A percentile compares a stretch with the other conserved stretches of the same genome.
Evolutionary conservation across 1,140 invertebrate species (phyloP).

Genomic region (Cydia fagiglandana): DNA sequence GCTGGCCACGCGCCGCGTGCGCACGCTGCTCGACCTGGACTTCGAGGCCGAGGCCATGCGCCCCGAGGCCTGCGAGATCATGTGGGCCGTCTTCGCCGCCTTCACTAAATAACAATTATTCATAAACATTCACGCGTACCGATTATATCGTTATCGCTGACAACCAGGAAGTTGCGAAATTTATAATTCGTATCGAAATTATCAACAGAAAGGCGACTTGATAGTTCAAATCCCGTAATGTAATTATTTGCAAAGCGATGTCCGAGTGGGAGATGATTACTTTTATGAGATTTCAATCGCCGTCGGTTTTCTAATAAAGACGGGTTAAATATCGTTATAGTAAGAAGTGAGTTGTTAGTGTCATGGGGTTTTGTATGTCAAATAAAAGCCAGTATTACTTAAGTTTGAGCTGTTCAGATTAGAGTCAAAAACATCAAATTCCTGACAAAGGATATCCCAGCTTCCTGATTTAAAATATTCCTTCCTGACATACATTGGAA

Average conservation of each 20-base stretch:
- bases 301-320: not conserved
- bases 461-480: slow-evolving; percentile 16
- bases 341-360: not conserved
- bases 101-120: slow-evolving; percentile 93
- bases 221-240: not conserved
- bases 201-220: not conserved
- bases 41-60: slow-evolving; percentile 96
- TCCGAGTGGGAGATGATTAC: not conserved
- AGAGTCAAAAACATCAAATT: not conserved
- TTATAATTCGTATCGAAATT: not conserved
- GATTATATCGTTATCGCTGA: slow-evolving; percentile 14
- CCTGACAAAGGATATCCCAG: not conserved
- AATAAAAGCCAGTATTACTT: slow-evolving; percentile 14
- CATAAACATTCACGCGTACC: not conserved
- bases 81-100: slow-evolving; percentile 99
- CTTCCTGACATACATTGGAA: not conserved
- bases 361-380: slow-evolving; percentile 1
- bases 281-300: not conserved
- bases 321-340: not conserved
- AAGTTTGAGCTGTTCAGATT: not conserved
- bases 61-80: slow-evolving; percentile 92
- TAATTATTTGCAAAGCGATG: not conserved
- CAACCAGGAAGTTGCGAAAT: not conserved
- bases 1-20: slow-evolving; percentile 97
- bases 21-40: slow-evolving; percentile 97